Conservation (phyloP, 92 coral and sea anemone genomes). For the Porites cylindrica region DNA sequence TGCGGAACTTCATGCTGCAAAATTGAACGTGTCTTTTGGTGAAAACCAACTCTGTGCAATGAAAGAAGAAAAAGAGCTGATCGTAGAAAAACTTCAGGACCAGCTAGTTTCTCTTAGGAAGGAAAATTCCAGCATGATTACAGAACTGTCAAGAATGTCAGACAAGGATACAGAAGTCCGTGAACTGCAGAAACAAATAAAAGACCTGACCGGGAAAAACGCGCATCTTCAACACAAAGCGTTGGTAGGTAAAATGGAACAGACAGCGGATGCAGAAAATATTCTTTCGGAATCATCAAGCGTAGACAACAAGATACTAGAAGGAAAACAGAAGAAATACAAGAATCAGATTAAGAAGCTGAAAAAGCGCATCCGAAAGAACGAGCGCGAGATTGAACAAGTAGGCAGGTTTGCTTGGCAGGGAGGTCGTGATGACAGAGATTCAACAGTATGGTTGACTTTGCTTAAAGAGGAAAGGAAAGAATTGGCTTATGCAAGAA, state of each 20-base stretch:
- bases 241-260: neutral
- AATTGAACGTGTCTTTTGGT: neutral
- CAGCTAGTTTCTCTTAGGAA: neutral
- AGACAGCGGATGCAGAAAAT: neutral
- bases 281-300: neutral
- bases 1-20: neutral
- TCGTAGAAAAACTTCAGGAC: neutral
- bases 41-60: neutral
- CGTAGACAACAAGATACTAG: neutral
- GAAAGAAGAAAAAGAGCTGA: neutral
- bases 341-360: neutral
- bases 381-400: conserved; percentile 12
- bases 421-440: neutral
- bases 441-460: neutral
- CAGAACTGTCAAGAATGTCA: conserved; percentile 2
- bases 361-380: conserved; percentile 4
- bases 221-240: neutral
- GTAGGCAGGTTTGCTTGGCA: conserved; percentile 14
- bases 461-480: neutral
- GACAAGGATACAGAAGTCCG: neutral
- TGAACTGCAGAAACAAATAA: conserved; percentile 6
- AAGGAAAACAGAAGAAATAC: neutral
- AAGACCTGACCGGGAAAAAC: neutral
- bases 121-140: neutral
- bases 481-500: neutral